Evolutionary conservation across 2,888 invertebrate species (phyloP), one percentile per base, ranked within the genome.

Genomic region (Phengaris alcon): DNA sequence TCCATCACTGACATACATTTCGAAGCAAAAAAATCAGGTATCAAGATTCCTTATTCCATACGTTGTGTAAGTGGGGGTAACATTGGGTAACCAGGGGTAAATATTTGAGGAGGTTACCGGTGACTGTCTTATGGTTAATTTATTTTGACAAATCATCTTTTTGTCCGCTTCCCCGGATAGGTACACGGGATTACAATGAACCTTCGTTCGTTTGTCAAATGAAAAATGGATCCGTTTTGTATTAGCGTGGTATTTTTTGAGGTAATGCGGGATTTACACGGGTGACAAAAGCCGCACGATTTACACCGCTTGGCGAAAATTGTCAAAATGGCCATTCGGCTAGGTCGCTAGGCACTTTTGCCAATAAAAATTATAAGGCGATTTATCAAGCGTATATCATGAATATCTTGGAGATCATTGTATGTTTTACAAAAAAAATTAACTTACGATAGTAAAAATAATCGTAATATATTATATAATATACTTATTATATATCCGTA

Each of bases 101-200:
- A 93, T 93, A 93, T 93, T 93, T 92, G 88, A 92, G 83, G 82
- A 86, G 83, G 80, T 82, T 84, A 87, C 84, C 84, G 82, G 84
- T 83, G 86, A 87, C 90, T 90, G 89, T 90, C 91, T 91, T 91
- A 91, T 90, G 92, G 88, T 85, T 93, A 91, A 93, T 93, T 93
- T 93, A 92, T 91, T 93, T 92, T 93, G 92, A 92, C 89, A 89
- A 91, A 93, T 93, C 90, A 92, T 91, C 90, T 88, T 87, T 86
- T 84, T 85, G 83, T 82, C 79, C 80, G 78, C 77, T 78, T 82
- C 79, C 79, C 77, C 76, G 81, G 79, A 83, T 82, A 83, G 86
- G 85, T 80, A 73, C 52, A 54, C 3, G 76, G 74, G 55, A 68
- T 68, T 8, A 75, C 72, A 76, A 46, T 22, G 54, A 57, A 51